These are phyloP conservation scores for Cyclopterus lumpus DNA, from an alignment of 2,797 vertebrate genomes.

Conservation along the genomic window DNA sequence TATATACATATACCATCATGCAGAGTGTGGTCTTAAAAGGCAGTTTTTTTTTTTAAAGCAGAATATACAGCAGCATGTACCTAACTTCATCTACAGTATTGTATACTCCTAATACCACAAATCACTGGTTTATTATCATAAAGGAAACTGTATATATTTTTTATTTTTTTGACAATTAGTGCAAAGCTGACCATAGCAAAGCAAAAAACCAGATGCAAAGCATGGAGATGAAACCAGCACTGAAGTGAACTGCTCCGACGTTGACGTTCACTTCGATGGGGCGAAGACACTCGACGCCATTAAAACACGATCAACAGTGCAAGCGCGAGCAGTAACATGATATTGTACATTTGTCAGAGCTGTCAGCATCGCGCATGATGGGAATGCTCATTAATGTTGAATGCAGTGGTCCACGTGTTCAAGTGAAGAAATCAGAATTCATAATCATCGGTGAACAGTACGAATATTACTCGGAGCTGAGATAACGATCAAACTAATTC, in stretches of 20 bases:
- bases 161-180: constrained; percentile 46
- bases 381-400: constrained; percentile 4
- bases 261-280: constrained; percentile 58
- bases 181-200: constrained; percentile 63
- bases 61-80: constrained; percentile 73
- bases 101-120: constrained; percentile 49
- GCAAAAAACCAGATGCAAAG: constrained; percentile 49
- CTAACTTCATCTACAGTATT: constrained; percentile 64
- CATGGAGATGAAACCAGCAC: constrained; percentile 47
- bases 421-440: constrained; percentile 19
- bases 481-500: constrained; percentile 33
- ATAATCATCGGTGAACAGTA: constrained; percentile 31
- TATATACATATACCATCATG: constrained; percentile 70
- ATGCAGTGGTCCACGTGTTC: constrained; percentile 18
- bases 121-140: constrained; percentile 42
- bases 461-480: constrained; percentile 57
- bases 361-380: constrained; percentile 10
- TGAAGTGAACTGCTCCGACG: constrained; percentile 58
- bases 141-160: constrained; percentile 40
- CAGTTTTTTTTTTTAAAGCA: constrained; percentile 70
- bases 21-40: constrained; percentile 59
- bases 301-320: constrained; percentile 68
- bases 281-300: constrained; percentile 40
- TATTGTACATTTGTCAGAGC: constrained; percentile 20
- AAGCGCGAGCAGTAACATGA: constrained; percentile 60